Base-by-base conservation (phyloP, 2,888 invertebrate species). In the Copidosoma aretas region DNA sequence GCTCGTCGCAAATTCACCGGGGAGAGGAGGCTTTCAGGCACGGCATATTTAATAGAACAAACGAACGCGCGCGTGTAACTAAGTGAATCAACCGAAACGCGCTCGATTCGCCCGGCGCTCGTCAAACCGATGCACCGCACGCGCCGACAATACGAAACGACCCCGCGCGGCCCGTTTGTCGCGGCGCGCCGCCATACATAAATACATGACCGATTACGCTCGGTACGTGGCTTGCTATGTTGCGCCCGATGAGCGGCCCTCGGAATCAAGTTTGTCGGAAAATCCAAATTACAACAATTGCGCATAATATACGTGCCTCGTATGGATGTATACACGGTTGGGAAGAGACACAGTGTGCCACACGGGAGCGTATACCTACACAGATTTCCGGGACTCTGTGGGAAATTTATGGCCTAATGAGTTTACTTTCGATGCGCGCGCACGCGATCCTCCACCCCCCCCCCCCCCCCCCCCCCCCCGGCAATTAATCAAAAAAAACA, bases 361-460 rank as follows among this genome's bases (percentile, higher is more conserved):
- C 12, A 17, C 17, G 12, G 17, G 17, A 46, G 43, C 43, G 17
- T 46, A 8, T 39, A 10, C 17, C 3, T 32, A 8, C 8, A 32
- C 46, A 1, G 8, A 21, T 25, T 41, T 25, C 24, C n/a, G 61
- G 43, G 8, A 61, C 65, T 59, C 65, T 58, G 65, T 68, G 68
- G 64, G 68, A 69, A 65, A 65, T 69, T 69, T 69, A 69, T 65
- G 65, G 58, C 53, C 58, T 65, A 69, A 69, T 69, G 69, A 69
- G 65, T 69, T 65, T 65, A 62, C 53, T 46, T 65, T 46, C 17
- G 17, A 12, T 17, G 15, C 14, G 43, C 17, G 17, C 43, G 12
- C 43, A 32, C 32, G 32, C 32, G 64, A 60, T 57, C 59, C 32
- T 53, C 19, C 43, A 25, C 54, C n/a, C 22, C 61, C 59, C 32